Evolutionary conservation across 35 echinoderm and acorn worm genomes (phyloP).

Genomic region (Eucidaris tribuloides): DNA sequence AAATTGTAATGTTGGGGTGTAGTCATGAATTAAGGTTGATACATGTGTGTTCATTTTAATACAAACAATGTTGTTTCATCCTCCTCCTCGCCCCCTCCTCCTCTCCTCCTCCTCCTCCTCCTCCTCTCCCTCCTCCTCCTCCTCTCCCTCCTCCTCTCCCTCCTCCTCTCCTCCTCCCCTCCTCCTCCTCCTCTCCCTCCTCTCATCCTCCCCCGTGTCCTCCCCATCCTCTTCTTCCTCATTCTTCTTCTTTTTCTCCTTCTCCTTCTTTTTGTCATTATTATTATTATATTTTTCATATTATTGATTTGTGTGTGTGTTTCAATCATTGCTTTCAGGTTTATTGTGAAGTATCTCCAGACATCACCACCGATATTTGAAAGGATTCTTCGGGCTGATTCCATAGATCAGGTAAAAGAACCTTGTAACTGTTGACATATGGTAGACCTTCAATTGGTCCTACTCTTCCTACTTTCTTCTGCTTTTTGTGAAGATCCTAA

Average conservation of each 20-base stretch:
- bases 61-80: not conserved
- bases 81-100: not conserved
- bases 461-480: not conserved
- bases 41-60: no score
- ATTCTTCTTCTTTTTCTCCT: not conserved
- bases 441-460: no score
- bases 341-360: constrained; percentile 52
- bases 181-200: no score
- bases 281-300: not conserved
- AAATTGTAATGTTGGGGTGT: no score
- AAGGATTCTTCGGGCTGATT: not conserved
- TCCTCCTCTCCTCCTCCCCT: no score
- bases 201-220: not conserved
- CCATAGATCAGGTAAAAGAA: not conserved
- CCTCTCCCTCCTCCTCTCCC: no score
- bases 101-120: not conserved
- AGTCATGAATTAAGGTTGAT: no score
- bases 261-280: not conserved
- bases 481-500: not conserved
- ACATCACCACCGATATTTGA: constrained; percentile 66
- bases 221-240: not conserved
- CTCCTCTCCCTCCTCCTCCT: no score
- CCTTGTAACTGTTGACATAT: no score
- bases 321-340: constrained; percentile 20
- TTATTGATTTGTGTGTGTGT: not conserved